Evolutionary conservation across 2,888 invertebrate genomes (phyloP), one percentile per base, ranked within the genome.

Genomic region (Hyles lineata): DNA sequence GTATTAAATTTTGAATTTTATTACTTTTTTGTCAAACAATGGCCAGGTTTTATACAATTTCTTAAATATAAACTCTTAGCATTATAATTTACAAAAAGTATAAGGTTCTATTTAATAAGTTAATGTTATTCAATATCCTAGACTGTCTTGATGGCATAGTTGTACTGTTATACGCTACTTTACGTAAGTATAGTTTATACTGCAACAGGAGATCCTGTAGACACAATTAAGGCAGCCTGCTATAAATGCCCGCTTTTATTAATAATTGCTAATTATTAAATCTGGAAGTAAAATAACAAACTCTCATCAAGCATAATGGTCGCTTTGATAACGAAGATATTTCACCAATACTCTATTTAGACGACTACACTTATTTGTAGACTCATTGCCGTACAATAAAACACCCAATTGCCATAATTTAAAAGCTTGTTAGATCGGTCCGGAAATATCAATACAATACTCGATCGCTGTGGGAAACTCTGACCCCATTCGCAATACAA

Each of bases 401-500:
- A 25, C 11, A 25, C 5, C 11, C 23, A 58, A 21, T 23, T 25
- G 25, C 15, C 23, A 15, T 25, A 25, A 60, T 60, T 60, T 43
- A 43, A 3, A 25, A 60, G 9, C 60, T 23, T 23, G 60, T 25
- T 60, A 60, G 60, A 21, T 21, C 21, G 8, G 60, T 25, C 23
- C 60, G 60, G 60, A 60, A 23, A 25, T 25, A 60, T 60, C 60
- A 60, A 60, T 60, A 60, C 60, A 60, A 60, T 21, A 15, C 23
- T 23, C 60, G 25, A 21, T 60, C 23, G 15, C n/a, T 60, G 60
- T 60, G 60, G 60, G 60, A 60, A 60, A 15, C 25, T 60, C 9
- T 15, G 60, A 1, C 25, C 60, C 60, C 23, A 60, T 23, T 23
- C 23, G 15, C 9, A 60, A 25, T 25, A 15, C 25, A 60, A 60